These are phyloP conservation scores for Eupithecia abbreviata DNA, from an alignment of 2,888 invertebrate species.

Conservation along the genomic window DNA sequence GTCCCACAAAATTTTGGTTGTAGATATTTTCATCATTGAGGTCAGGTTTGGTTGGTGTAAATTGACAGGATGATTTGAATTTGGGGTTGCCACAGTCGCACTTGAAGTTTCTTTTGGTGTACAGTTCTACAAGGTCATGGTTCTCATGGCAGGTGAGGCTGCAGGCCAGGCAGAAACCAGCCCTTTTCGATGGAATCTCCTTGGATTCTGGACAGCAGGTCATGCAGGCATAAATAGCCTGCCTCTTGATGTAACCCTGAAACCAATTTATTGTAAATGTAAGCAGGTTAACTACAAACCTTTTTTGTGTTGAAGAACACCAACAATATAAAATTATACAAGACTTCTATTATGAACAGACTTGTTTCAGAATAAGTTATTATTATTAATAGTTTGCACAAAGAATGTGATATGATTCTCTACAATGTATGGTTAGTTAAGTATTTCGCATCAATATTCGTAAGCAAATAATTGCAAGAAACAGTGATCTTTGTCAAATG, in stretches of 20 bases:
- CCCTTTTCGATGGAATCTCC: slow-evolving; percentile 84
- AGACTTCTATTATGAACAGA: background rate
- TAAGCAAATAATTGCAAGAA: background rate
- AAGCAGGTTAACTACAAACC: too few species aligned
- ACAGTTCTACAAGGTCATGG: slow-evolving; percentile 97
- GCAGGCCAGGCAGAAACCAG: slow-evolving; percentile 97
- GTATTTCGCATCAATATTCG: background rate
- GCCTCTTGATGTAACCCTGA: slow-evolving; percentile 95
- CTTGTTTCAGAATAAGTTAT: background rate
- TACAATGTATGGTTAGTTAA: background rate
- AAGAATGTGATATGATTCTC: background rate
- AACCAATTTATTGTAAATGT: slow-evolving; percentile 39
- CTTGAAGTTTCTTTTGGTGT: slow-evolving; percentile 97
- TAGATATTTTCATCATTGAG: slow-evolving; percentile 90
- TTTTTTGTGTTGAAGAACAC: too few species aligned
- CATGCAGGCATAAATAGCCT: slow-evolving; percentile 96
- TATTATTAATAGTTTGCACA: background rate
- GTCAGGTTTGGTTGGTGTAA: slow-evolving; percentile 85
- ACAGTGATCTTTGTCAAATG: background rate
- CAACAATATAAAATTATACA: background rate
- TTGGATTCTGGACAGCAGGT: slow-evolving; percentile 91
- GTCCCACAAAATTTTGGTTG: slow-evolving; percentile 97
- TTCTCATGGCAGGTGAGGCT: slow-evolving; percentile 97
- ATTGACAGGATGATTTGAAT: slow-evolving; percentile 88
- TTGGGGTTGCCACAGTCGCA: slow-evolving; percentile 97